Conservation (phyloP, 2,113 vertebrate species). For the Crotalus viridis region DNA sequence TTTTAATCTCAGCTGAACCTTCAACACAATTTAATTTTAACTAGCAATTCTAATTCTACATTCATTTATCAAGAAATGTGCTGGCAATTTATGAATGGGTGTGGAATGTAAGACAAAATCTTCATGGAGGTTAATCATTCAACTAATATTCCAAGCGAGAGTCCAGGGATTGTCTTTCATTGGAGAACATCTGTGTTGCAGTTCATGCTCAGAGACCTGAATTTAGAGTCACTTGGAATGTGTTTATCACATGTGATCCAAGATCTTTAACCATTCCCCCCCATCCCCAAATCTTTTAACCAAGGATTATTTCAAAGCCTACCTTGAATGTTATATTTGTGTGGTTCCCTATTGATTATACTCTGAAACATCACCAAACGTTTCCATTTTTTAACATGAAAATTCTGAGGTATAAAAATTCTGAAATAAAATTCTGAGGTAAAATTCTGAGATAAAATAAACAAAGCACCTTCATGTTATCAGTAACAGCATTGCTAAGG, state of each 20-base stretch:
- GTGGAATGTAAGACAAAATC: constrained; percentile 51
- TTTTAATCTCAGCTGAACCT: constrained; percentile 27
- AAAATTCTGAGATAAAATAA: neutral
- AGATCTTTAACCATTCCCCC: constrained; percentile 37
- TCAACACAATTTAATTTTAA: constrained; percentile 50
- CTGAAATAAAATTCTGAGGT: neutral
- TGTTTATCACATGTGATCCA: neutral
- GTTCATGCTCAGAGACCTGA: constrained; percentile 32
- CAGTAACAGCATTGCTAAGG: neutral
- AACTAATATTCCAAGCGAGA: constrained; percentile 46
- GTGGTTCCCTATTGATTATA: neutral
- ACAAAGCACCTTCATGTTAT: neutral
- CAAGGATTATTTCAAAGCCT: constrained; percentile 12
- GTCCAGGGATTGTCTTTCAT: neutral
- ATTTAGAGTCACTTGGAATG: constrained; percentile 43
- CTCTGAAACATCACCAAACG: neutral
- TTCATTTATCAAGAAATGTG: constrained; percentile 42
- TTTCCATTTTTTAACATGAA: neutral
- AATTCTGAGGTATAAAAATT: neutral
- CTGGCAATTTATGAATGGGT: constrained; percentile 42
- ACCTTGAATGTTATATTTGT: neutral
- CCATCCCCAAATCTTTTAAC: neutral
- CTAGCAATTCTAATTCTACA: constrained; percentile 44
- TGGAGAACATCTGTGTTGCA: constrained; percentile 51
- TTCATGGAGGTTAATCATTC: constrained; percentile 37